Evolutionary conservation across 1,140 invertebrate species (phyloP), one percentile per base, ranked within the genome.

Genomic region (Samia ricini): DNA sequence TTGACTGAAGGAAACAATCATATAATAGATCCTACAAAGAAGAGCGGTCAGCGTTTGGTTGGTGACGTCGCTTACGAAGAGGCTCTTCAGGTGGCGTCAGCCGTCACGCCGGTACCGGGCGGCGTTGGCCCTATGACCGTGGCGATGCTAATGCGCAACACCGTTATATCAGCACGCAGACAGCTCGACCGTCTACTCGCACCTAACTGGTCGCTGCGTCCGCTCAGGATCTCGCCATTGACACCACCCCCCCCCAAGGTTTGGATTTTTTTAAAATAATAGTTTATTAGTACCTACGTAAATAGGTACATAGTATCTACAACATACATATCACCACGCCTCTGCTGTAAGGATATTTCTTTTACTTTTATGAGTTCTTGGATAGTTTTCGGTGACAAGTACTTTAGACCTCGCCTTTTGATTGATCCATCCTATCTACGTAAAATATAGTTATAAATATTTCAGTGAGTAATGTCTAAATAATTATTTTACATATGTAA

Each of bases 41-140:
- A 95, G 79, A 93, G 91, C 61, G 97, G 98, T 2, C 94, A 95
- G 71, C 92, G 96, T 58, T 83, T 99, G 10, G 96, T 99, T 15
- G 99, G 99, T 15, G 99, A 99, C 94, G 99, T 99, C 15, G 95
- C 94, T 52, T 99, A 95, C 91, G 92, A 92, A 15, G 95, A 95
- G 85, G 98, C 95, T 5, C 93, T 92, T 55, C 89, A 94, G 64
- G 93, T 97, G 54, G 98, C 98, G 7, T 94, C 94, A 2, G 95
- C 94, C 76, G 98, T 99, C 61, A 99, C 99, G 22, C 99, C 99
- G 2, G 99, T 99, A 19, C 99, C 99, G 10, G 98, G 98, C 24
- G 98, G 99, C 64, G 98, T 99, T 59, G 98, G 98, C 0, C 98
- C 98, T 7, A 99, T 99, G 97, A 99, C 98, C 0, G 98, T 99